A percentile compares a stretch with the other conserved stretches of the same genome.
Evolutionary conservation across 2,797 vertebrate genomes (phyloP).

Genomic region (Gobio occitaniae): DNA sequence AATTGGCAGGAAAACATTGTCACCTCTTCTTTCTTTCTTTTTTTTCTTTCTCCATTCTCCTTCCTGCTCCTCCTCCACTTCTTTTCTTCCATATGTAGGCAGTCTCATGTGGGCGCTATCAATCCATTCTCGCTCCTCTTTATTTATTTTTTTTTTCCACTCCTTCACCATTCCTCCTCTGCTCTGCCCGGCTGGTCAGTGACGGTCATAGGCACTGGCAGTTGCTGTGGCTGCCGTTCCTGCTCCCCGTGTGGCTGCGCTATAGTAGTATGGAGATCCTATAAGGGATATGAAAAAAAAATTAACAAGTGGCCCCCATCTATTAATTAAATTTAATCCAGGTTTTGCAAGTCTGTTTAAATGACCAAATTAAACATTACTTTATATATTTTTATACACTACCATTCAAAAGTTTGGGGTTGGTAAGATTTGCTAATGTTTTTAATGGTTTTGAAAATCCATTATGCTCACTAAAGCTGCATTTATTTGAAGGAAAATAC

Average conservation of each 20-base stretch:
- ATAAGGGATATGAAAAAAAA: constrained; percentile 46
- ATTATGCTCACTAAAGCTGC: too few species aligned
- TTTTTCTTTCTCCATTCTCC: neutral
- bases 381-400: neutral
- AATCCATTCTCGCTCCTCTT: constrained; percentile 54
- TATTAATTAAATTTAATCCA: neutral
- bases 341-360: neutral
- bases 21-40: constrained; percentile 46
- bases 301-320: neutral
- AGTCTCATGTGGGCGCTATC: constrained; percentile 74
- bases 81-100: constrained; percentile 50
- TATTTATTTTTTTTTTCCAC: constrained; percentile 28
- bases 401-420: neutral
- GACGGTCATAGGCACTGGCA: constrained; percentile 92
- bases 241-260: constrained; percentile 89
- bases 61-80: constrained; percentile 38
- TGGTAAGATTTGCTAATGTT: too few species aligned
- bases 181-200: constrained; percentile 80
- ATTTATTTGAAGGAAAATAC: too few species aligned
- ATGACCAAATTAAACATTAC: neutral
- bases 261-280: constrained; percentile 98
- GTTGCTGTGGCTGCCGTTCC: constrained; percentile 87
- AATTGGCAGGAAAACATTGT: constrained; percentile 58
- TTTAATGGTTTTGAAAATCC: too few species aligned
- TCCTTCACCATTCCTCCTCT: constrained; percentile 50